Evolutionary conservation across 2,888 invertebrate genomes (phyloP), one percentile per base, ranked within the genome.

Genomic region (Pemphredon lugubris): DNA sequence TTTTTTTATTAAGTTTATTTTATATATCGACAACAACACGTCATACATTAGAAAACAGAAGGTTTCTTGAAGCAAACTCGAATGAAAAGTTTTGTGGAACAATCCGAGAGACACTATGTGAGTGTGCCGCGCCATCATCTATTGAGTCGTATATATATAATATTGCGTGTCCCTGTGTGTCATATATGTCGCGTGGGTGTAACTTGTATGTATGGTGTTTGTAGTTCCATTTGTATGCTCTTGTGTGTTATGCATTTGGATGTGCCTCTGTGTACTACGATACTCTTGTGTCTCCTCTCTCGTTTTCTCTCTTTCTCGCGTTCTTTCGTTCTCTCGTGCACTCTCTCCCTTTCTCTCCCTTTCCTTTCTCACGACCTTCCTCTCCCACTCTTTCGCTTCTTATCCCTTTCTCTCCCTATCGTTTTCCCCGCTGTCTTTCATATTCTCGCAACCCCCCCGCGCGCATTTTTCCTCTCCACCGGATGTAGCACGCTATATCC

Each of bases 21-120:
- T 90, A 89, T 90, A 89, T 90, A 90, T 89, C 89, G 89, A 90
- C 89, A 90, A 90, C 89, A 90, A 90, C 89, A 90, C 89, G 89
- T 90, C 89, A 90, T 90, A 90, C 89, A 90, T 90, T 89, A 89
- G 89, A 89, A 89, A 90, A 90, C 89, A 90, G 89, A 90, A 90
- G 88, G 89, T 90, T 89, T 89, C 89, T 89, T 89, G 89, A 90
- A 89, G 89, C 89, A 89, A 89, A 89, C 89, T 89, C 88, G 89
- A 89, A 89, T 89, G 89, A 89, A 89, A 89, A 89, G 89, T 89
- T 88, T 89, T 88, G 88, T 89, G 89, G 89, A 89, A 90, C 89
- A 89, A 90, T 89, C 88, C 89, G 89, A 89, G 89, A 89, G 89
- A 90, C 89, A 89, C 89, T 89, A 89, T 89, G 89, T 89, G 89